Percentiles rank a stretch among this genome's conserved stretches.
These are phyloP conservation scores for Phengaris alcon DNA, from an alignment of 2,888 invertebrate genomes.

Conservation along the genomic window DNA sequence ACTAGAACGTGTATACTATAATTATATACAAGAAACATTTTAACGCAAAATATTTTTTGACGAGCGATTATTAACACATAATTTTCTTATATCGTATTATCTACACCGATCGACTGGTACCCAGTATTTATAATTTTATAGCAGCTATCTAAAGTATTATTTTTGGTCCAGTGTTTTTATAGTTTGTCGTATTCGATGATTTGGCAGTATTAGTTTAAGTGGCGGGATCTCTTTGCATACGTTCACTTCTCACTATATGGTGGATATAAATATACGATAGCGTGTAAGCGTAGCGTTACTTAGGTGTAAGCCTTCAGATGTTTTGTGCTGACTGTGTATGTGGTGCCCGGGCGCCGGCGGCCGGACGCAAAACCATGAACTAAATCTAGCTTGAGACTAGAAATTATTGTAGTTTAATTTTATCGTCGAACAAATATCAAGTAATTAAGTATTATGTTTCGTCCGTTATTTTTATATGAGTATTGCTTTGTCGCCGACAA, in stretches of 20 bases:
- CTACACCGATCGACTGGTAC: slow-evolving; percentile 54
- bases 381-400: background rate
- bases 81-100: slow-evolving; percentile 54
- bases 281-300: slow-evolving; percentile 62
- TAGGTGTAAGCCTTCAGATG: slow-evolving; percentile 67
- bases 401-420: background rate
- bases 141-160: slow-evolving; percentile 59
- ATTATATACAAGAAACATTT: slow-evolving; percentile 48
- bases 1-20: slow-evolving; percentile 70
- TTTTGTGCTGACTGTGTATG: slow-evolving; percentile 62
- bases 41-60: slow-evolving; percentile 66
- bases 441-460: background rate
- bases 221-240: slow-evolving; percentile 67
- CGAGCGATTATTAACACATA: slow-evolving; percentile 45
- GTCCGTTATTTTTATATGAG: background rate
- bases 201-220: slow-evolving; percentile 72
- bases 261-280: slow-evolving; percentile 78
- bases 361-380: background rate
- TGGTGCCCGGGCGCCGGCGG: slow-evolving; percentile 29
- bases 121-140: slow-evolving; percentile 61
- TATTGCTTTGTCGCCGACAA: background rate
- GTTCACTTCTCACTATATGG: slow-evolving; percentile 66
- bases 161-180: slow-evolving; percentile 39
- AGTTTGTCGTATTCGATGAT: slow-evolving; percentile 45
- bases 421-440: background rate